Percentiles rank a stretch among this genome's conserved stretches.
Evolutionary conservation across 2,888 invertebrate species (phyloP).

Genomic region (Trisateles emortualis): DNA sequence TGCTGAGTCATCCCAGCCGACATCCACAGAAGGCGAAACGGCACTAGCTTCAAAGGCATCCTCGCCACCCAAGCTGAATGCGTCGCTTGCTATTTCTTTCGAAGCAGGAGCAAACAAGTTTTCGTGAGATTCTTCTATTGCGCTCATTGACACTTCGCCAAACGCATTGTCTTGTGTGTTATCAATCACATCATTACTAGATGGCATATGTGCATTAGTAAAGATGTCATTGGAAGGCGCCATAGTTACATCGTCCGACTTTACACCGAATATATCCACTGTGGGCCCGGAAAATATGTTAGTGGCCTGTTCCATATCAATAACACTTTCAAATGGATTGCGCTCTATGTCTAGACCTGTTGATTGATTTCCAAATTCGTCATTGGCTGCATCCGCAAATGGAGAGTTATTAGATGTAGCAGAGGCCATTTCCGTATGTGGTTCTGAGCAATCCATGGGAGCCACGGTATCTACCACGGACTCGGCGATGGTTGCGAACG

Average conservation of each 20-base stretch:
- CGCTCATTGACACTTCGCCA: constrained; percentile 25
- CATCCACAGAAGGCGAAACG: constrained; percentile 49
- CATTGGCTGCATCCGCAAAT: constrained; percentile 60
- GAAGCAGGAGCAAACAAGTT: constrained; percentile 51
- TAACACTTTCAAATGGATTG: constrained; percentile 72
- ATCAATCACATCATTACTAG: constrained; percentile 44
- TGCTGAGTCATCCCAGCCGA: constrained; percentile 60
- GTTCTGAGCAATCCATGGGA: constrained; percentile 77
- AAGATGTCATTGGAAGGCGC: constrained; percentile 43
- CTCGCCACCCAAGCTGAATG: constrained; percentile 31
- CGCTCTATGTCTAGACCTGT: constrained; percentile 56
- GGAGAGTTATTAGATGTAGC: constrained; percentile 65
- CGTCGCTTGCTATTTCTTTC: constrained; percentile 26
- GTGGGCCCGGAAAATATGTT: constrained; percentile 45
- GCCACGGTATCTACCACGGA: constrained; percentile 44
- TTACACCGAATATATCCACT: constrained; percentile 57
- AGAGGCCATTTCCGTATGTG: constrained; percentile 46
- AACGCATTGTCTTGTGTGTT: constrained; percentile 41
- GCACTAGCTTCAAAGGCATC: constrained; percentile 40
- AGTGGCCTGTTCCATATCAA: constrained; percentile 38
- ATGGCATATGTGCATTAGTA: constrained; percentile 41
- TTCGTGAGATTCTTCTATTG: constrained; percentile 31
- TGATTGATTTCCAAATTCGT: constrained; percentile 45
- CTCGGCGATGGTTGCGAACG: constrained; percentile 17
- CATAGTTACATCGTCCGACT: constrained; percentile 53